Percentiles rank a stretch among this genome's conserved stretches.
phyloP scores from a whole-genome alignment of 2,888 invertebrate genomes.

The Caenorhabditis japonica region DNA sequence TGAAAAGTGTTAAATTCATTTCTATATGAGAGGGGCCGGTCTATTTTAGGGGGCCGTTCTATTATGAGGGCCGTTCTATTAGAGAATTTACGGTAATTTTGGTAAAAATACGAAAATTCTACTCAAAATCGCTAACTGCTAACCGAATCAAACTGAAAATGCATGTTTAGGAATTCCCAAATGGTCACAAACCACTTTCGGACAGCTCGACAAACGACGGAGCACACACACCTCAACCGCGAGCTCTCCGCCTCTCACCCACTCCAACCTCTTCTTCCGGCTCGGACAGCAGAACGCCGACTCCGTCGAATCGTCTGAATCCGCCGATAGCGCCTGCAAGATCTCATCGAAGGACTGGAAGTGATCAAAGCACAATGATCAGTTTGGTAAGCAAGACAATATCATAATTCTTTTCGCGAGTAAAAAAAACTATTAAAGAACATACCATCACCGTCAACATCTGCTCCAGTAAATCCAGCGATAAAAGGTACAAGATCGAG shows the following conservation, averaged over 20 bases:
- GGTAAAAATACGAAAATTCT: no score
- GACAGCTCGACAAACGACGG: slow-evolving; percentile 55
- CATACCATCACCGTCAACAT: slow-evolving; percentile 6
- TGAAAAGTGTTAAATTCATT: no score
- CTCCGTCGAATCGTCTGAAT: slow-evolving; percentile 14
- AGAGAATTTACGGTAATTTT: no score
- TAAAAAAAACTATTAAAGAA: neutral
- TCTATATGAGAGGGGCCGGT: no score
- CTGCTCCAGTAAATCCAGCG: slow-evolving; percentile 3
- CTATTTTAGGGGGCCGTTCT: no score
- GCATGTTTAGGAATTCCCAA: slow-evolving; percentile 60
- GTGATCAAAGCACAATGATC: slow-evolving; percentile 34
- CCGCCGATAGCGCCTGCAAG: slow-evolving; percentile 8
- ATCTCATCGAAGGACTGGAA: slow-evolving; percentile 31
- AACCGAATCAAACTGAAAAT: no score
- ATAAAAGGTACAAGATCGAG: slow-evolving; percentile 16
- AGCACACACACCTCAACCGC: slow-evolving; percentile 55
- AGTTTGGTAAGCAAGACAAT: slow-evolving; percentile 6
- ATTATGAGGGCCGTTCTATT: no score
- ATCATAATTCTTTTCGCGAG: neutral
- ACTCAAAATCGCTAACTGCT: no score
- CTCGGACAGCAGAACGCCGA: slow-evolving; percentile 24
- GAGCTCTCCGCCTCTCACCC: neutral
- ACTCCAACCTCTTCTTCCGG: slow-evolving; percentile 14
- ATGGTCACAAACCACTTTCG: slow-evolving; percentile 59